Percentiles rank a stretch among this genome's conserved stretches.
These are phyloP conservation scores for Notodonta dromedarius DNA, from an alignment of 2,888 invertebrate species.

Conservation along the genomic window DNA sequence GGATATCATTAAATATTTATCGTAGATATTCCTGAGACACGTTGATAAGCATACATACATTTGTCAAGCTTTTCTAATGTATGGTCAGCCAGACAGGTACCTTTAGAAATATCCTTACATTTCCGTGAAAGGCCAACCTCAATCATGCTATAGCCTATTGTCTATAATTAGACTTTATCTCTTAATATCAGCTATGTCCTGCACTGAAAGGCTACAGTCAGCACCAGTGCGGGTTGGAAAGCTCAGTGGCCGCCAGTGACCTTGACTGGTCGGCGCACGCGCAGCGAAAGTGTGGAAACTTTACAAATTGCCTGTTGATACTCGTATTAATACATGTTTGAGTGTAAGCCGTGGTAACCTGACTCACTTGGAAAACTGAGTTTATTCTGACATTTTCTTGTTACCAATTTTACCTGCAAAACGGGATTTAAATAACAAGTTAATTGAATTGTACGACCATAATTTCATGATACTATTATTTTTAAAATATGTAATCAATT, in stretches of 20 bases:
- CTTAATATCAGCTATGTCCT: not conserved
- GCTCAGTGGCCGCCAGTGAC: conserved; percentile 4
- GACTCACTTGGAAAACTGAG: too few relatives aligned
- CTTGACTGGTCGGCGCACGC: conserved; percentile 4
- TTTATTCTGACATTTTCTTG: too few relatives aligned
- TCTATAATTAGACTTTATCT: conserved; percentile 3
- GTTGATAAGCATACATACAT: too few relatives aligned
- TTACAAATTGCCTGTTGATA: not conserved
- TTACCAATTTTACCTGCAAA: too few relatives aligned
- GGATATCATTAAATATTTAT: too few relatives aligned
- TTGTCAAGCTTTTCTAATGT: too few relatives aligned
- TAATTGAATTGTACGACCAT: too few relatives aligned
- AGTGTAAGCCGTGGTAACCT: not conserved
- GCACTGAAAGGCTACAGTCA: conserved; percentile 1
- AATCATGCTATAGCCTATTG: not conserved
- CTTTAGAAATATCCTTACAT: not conserved
- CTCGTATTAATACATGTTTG: not conserved
- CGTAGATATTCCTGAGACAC: too few relatives aligned
- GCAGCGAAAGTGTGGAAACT: conserved; percentile 3
- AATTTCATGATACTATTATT: too few relatives aligned
- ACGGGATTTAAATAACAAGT: too few relatives aligned
- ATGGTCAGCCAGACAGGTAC: too few relatives aligned
- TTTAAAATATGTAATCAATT: too few relatives aligned
- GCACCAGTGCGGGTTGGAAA: conserved; percentile 1
- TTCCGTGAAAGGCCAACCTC: not conserved